Percentiles rank a stretch among this genome's conserved stretches.
Evolutionary conservation across 2,888 invertebrate species (phyloP).

Genomic region (Strigamia crassipes): DNA sequence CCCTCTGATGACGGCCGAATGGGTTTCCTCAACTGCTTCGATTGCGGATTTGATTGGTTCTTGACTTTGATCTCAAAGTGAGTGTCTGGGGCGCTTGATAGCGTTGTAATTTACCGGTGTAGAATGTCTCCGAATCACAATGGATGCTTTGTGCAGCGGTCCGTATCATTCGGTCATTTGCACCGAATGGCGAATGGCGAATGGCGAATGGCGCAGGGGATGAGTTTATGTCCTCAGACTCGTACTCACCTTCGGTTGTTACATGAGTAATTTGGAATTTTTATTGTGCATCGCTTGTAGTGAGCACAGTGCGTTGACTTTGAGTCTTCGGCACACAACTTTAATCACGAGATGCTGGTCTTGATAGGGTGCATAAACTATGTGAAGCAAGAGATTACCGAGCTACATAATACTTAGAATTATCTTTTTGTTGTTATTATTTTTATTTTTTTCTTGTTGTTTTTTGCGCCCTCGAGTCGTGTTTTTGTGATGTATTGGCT

Average conservation of each 20-base stretch:
- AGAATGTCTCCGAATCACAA: background rate
- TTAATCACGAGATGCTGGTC: background rate
- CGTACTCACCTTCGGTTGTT: background rate
- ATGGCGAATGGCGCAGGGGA: background rate
- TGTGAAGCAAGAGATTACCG: background rate
- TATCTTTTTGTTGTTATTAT: background rate
- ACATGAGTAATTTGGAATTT: slow-evolving; percentile 14
- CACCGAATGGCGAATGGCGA: background rate
- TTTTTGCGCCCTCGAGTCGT: background rate
- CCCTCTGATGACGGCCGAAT: background rate
- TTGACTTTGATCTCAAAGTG: too few species aligned
- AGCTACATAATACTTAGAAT: background rate
- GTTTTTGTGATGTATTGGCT: slow-evolving; percentile 8
- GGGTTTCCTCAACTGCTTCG: background rate
- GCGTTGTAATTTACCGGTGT: background rate
- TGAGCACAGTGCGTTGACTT: background rate
- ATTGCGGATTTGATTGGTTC: background rate
- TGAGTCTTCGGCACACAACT: background rate
- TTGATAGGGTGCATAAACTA: background rate
- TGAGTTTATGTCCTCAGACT: background rate
- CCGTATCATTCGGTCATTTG: slow-evolving; percentile 8
- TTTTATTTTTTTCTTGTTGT: background rate
- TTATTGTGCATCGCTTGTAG: background rate
- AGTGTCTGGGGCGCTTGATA: too few species aligned
- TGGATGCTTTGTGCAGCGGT: background rate